Evolutionary conservation across 2,888 invertebrate genomes (phyloP).

Genomic region (Augochlorella aurata): DNA sequence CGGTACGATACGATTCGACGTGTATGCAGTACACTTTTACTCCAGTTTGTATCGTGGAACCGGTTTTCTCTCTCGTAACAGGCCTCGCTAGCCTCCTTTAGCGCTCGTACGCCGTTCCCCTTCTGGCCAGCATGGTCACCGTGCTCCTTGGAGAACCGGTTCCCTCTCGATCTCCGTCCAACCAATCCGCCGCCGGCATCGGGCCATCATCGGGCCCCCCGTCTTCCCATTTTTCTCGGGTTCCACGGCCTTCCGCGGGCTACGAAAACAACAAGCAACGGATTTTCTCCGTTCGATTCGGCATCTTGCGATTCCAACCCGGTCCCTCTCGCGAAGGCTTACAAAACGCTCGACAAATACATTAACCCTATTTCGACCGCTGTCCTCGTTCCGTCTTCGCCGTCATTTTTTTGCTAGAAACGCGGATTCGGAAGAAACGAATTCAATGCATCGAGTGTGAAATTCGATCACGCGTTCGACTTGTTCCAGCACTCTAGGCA

Average conservation of each 20-base stretch:
- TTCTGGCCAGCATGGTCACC: conserved; percentile 45
- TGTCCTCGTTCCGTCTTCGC: conserved; percentile 11
- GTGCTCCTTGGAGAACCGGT: conserved; percentile 64
- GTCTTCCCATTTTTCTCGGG: conserved; percentile 59
- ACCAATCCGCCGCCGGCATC: conserved; percentile 11
- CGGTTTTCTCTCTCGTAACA: conserved; percentile 75
- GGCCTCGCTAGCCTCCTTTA: conserved; percentile 73
- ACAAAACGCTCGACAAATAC: conserved; percentile 45
- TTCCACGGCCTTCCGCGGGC: conserved; percentile 64
- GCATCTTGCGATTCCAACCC: conserved; percentile 1
- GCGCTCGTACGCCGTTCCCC: conserved; percentile 51
- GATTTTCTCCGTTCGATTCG: conserved; percentile 54
- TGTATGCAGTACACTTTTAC: conserved; percentile 76
- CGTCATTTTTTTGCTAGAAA: no score
- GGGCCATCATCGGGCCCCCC: not conserved
- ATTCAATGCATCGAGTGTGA: no score
- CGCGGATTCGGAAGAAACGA: no score
- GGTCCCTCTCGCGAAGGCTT: conserved; percentile 35
- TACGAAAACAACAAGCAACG: conserved; percentile 69
- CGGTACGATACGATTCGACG: conserved; percentile 58
- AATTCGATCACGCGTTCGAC: no score
- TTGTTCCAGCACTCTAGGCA: no score
- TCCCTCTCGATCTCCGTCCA: conserved; percentile 36
- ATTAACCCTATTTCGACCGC: conserved; percentile 43
- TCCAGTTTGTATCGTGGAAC: conserved; percentile 76